These are phyloP conservation scores for Diaprepes abbreviatus DNA, from an alignment of 2,888 invertebrate genomes.

Conservation along the genomic window DNA sequence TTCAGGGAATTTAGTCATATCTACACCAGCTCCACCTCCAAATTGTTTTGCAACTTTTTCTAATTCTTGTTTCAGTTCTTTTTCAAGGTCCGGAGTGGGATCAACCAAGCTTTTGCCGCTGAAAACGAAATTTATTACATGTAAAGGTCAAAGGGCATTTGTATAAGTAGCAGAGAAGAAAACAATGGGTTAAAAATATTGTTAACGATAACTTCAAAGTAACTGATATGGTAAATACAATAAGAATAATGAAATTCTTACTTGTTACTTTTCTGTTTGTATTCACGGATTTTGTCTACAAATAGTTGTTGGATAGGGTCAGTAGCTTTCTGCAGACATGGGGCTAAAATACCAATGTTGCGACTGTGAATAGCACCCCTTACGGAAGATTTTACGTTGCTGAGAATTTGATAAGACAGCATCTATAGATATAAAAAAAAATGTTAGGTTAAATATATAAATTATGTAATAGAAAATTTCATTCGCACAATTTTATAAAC, in stretches of 20 bases:
- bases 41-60: conserved; percentile 85
- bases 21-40: conserved; percentile 81
- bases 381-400: conserved; percentile 59
- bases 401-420: conserved; percentile 63
- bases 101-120: conserved; percentile 90
- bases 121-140: too few species aligned
- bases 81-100: conserved; percentile 81
- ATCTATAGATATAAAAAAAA: conserved; percentile 57
- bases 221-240: too few species aligned
- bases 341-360: conserved; percentile 81
- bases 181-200: too few species aligned
- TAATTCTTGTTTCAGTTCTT: conserved; percentile 82
- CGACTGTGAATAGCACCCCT: conserved; percentile 69
- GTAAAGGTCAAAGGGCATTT: too few species aligned
- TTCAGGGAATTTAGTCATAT: conserved; percentile 91
- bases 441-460: conserved; percentile 23
- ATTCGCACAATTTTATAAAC: too few species aligned
- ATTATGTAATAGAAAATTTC: conserved; percentile 18
- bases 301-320: conserved; percentile 97
- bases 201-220: too few species aligned
- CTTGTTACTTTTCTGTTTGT: conserved; percentile 87
- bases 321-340: conserved; percentile 76
- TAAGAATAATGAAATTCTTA: conserved; percentile 61
- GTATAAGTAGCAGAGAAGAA: too few species aligned
- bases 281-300: conserved; percentile 92